Conservation (phyloP, 2,113 vertebrate genomes). For the human (Homo sapiens) region DNA sequence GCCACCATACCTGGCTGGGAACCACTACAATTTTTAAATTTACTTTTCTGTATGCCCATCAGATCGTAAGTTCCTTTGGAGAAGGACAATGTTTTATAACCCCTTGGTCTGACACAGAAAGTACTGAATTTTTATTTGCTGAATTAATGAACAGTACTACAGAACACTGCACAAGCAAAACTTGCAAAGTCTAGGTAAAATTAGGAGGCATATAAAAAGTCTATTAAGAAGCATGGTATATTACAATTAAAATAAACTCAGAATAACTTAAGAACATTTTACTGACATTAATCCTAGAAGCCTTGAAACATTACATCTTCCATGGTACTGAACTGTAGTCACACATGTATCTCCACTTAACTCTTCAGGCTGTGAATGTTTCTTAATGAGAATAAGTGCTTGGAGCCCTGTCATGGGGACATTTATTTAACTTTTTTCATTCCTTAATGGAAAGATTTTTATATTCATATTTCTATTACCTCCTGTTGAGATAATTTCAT, state of each 20-base stretch:
- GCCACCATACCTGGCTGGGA: no score
- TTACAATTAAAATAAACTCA: neutral
- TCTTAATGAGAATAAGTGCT: slow-evolving; percentile 27
- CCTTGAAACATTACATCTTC: neutral
- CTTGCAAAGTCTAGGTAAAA: neutral
- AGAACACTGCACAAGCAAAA: neutral
- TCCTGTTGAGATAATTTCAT: slow-evolving; percentile 28
- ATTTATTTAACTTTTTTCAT: slow-evolving; percentile 25
- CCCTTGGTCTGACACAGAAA: neutral
- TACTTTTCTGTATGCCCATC: neutral
- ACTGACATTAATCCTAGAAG: neutral
- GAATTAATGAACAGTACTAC: neutral
- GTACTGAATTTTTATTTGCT: neutral
- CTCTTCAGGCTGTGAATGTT: neutral
- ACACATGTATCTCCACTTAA: neutral
- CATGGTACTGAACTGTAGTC: neutral
- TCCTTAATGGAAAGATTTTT: slow-evolving; percentile 35
- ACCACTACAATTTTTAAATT: neutral
- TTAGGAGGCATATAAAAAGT: neutral
- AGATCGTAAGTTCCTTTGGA: neutral
- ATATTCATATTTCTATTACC: slow-evolving; percentile 6
- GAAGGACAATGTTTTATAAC: neutral
- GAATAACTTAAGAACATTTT: neutral
- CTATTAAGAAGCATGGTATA: neutral
- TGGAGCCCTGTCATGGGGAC: neutral